Evolutionary conservation across 2,113 vertebrate species (phyloP).

Genomic region (Anguilla rostrata): DNA sequence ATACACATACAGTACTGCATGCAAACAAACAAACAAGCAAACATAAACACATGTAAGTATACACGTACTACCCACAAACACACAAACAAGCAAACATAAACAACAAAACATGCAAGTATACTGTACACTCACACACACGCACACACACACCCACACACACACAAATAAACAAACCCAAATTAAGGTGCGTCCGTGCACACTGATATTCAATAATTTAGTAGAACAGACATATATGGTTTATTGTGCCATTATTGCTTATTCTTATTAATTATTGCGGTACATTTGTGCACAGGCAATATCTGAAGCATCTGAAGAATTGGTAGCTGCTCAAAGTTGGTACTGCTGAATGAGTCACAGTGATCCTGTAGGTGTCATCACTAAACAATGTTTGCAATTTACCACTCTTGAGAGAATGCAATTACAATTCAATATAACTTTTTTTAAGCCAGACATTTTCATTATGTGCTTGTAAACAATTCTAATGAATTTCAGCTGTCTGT

Average conservation of each 20-base stretch:
- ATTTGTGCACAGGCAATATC: constrained; percentile 4
- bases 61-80: neutral
- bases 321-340: neutral
- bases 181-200: neutral
- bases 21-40: neutral
- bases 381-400: neutral
- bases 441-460: neutral
- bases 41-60: neutral
- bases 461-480: constrained; percentile 3
- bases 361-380: neutral
- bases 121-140: constrained; percentile 5
- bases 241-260: too few relatives aligned
- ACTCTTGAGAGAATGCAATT: neutral
- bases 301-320: constrained; percentile 8
- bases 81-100: neutral
- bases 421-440: constrained; percentile 1
- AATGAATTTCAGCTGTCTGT: constrained; percentile 1
- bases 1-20: constrained; percentile 1
- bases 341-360: neutral
- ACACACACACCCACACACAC: constrained; percentile 13
- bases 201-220: neutral
- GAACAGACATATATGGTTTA: neutral
- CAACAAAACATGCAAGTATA: neutral
- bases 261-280: neutral
- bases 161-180: neutral